phyloP scores from a whole-genome alignment of 2,888 invertebrate species.

The Morinoia aosen region DNA sequence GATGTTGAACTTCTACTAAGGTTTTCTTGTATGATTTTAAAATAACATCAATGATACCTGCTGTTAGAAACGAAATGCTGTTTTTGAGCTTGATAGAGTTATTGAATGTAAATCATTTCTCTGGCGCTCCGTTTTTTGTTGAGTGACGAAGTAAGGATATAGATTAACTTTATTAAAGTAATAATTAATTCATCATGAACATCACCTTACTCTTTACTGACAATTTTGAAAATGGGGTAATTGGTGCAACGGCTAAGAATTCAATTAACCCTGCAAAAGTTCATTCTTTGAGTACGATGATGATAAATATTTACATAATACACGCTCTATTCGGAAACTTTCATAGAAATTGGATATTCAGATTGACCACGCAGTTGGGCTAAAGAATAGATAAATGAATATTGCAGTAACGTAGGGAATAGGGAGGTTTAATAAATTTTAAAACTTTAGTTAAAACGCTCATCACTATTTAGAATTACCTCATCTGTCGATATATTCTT shows the following conservation, averaged over 20 bases:
- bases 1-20: neutral
- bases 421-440: neutral
- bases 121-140: no score
- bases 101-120: no score
- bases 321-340: neutral
- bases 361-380: no score
- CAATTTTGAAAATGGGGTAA: no score
- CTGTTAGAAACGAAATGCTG: neutral
- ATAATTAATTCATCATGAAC: no score
- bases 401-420: neutral
- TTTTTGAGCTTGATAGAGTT: neutral
- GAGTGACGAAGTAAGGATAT: no score
- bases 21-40: neutral
- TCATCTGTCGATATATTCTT: neutral
- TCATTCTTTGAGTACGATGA: neutral
- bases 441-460: neutral
- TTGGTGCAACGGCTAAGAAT: no score
- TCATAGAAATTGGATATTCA: neutral
- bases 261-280: neutral
- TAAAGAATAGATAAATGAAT: no score
- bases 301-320: neutral
- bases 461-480: no score
- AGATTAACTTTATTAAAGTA: no score
- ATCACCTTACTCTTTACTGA: no score
- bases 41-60: neutral